Base-by-base conservation (phyloP, 30 jellyfish, hydroid and myxozoan genomes). In the Pseudorhiza aurosa region DNA sequence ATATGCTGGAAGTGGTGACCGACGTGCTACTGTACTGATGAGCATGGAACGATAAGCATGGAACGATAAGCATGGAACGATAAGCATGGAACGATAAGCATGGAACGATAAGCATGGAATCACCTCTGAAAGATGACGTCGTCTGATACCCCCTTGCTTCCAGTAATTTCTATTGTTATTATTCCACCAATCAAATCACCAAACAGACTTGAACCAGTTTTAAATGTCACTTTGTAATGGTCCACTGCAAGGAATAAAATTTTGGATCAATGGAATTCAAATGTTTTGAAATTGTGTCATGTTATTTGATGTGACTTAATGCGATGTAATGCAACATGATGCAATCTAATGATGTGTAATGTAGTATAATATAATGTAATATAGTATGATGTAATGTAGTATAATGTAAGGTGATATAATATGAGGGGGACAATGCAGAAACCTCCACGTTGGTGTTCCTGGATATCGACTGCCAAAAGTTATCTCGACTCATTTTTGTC, bases 191-290 rank as follows among this genome's bases (percentile, higher is more conserved):
- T 29, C 8, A 75, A 44, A 50, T 60, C 94, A 18, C 75, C 93
- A 28, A 87, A 76, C 49, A 68, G 30, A 1, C 44, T 77, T 1
- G 77, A 33, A n/a, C 88, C 96, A 32, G 96, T 87, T 40, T 68
- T 25, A 58, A 87, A 70, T 18, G 83, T 58, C 32, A 87, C 50
- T 28, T 58, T 87, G 81, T 77, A 87, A 27, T 87, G 92, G 30
- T 57, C 68, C 22, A 33, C 91, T 80, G 40, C 11, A 76, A 58
- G n/a, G n/a, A n/a, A n/a, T n/a, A n/a, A n/a, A n/a, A n/a, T n/a
- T n/a, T n/a, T n/a, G n/a, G n/a, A n/a, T n/a, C n/a, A n/a, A n/a
- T n/a, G n/a, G n/a, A n/a, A n/a, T n/a, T n/a, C n/a, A n/a, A n/a
- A n/a, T n/a, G n/a, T n/a, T n/a, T n/a, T n/a, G 50, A 39, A 39